Evolutionary conservation across 2,113 vertebrate genomes (phyloP), one percentile per base, ranked within the genome.

Genomic region (Calidris pugnax): DNA sequence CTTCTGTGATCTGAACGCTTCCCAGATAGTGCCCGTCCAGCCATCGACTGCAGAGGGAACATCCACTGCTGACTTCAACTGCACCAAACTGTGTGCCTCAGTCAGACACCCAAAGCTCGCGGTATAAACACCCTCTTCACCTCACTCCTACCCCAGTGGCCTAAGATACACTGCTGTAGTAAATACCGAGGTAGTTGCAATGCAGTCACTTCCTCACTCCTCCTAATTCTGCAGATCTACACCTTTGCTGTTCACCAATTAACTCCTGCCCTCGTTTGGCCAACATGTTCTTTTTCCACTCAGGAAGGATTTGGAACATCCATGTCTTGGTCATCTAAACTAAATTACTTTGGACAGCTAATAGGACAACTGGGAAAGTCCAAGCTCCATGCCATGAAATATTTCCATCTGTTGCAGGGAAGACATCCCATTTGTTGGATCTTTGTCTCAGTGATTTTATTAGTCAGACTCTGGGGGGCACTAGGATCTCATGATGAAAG

Each of bases 381-480:
- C 69, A 67, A 81, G 56, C 53, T 76, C 60, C 37, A 39, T 0
- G 0, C 45, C 59, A 53, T 27, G 21, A 85, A 85, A 37, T 41
- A 37, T 9, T 73, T 48, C 89, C 56, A 63, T 63, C 47, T 75
- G 28, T 50, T 82, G 47, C 78, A 87, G 79, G 79, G 53, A 87
- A 71, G 51, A 71, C n/a, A 85, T 37, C 60, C 64, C 50, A 71
- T 23, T 59, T 0, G 0, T 2, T 48, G 53, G 35, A 19, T 85
- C 21, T 79, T 23, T 37, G 53, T 87, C 85, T 85, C 73, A 14
- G 89, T 88, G 96, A 95, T 96, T 95, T 91, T 87, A 71, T 90
- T 69, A 91, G 53, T 94, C 78, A 82, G 92, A 95, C 96, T 96
- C 95, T 96, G 92, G 96, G 90, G 95, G 96, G 96, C 96, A 96